A percentile compares a stretch with the other conserved stretches of the same genome.
Conservation (phyloP, 1,140 invertebrate species). For the Choristoneura fumiferana region DNA sequence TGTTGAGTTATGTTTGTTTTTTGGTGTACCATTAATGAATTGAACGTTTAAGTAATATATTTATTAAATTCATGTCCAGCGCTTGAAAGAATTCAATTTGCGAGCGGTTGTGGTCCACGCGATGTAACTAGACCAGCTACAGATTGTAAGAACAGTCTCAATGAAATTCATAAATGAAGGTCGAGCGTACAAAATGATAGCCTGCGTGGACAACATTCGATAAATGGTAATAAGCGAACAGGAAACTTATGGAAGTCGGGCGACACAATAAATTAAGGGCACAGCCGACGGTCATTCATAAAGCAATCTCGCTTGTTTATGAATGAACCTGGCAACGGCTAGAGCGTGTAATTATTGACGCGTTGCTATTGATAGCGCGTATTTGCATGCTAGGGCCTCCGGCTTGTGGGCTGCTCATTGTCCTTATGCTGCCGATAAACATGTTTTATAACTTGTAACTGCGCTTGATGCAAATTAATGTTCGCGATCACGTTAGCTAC, state of each 20-base stretch:
- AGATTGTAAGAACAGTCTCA: conserved; percentile 40
- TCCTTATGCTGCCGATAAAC: too few relatives aligned
- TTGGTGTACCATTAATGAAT: conserved; percentile 50
- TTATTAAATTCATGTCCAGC: conserved; percentile 48
- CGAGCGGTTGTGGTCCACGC: conserved; percentile 2
- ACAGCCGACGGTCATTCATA: conserved; percentile 64
- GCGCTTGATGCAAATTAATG: too few relatives aligned
- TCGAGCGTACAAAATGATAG: conserved; percentile 59
- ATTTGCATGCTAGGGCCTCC: conserved; percentile 62
- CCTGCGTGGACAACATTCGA: conserved; percentile 51
- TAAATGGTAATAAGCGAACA: conserved; percentile 66
- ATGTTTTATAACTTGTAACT: not conserved
- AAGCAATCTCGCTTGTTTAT: conserved; percentile 64
- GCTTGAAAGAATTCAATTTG: conserved; percentile 4
- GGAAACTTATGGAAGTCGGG: conserved; percentile 62
- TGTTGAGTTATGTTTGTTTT: conserved; percentile 48
- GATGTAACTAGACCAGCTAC: conserved; percentile 40
- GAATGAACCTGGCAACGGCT: conserved; percentile 61
- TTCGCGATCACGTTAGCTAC: not conserved
- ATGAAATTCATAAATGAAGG: conserved; percentile 65
- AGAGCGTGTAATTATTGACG: conserved; percentile 59
- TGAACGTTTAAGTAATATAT: conserved; percentile 52
- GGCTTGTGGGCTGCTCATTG: conserved; percentile 7
- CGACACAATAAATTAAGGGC: conserved; percentile 65
- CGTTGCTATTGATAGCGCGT: conserved; percentile 51